Base-by-base conservation (phyloP, 2,113 vertebrate species). In the Planiliza haematocheilus region DNA sequence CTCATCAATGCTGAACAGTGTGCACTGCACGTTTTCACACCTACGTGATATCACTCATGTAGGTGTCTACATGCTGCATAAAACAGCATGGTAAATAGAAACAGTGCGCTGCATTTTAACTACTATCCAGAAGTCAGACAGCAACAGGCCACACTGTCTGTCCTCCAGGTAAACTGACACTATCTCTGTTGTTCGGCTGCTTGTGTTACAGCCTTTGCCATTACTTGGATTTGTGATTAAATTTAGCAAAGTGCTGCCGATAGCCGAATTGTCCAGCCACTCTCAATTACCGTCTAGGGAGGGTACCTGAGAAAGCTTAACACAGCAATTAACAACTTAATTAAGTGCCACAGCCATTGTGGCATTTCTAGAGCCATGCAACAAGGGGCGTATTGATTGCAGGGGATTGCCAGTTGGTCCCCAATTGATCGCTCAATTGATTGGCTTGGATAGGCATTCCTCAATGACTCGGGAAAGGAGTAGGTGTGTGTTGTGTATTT, bases 291-390 rank as follows among this genome's bases (percentile, higher is more conserved):
- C 53, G 79, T 93, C 93, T 88, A 64, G 90, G 90, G 92, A 92
- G 88, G 90, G 85, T 89, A 91, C 88, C 90, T 91, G 87, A 86
- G 92, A 92, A 93, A 89, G 92, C 92, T 93, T 93, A 93, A 94
- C 90, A 77, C 92, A 89, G 93, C 93, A 94, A 94, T 94, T 94
- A 94, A 93, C 93, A 94, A 93, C 91, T 93, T 94, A 91, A 94
- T 94, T 94, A 93, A 94, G 93, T 93, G 92, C 80, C 91, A 92
- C 90, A 88, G 91, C 86, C 82, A 88, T 87, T 90, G 86, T 91
- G 91, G 82, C 91, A 66, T 90, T 90, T 91, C 70, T 81, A 77
- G 73, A 86, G 79, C 86, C 78, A 58, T 62, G 88, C 88, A 94
- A 93, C 93, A 90, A 94, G 92, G 90, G 81, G 62, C 36, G 52